Base-by-base conservation (phyloP, 2,797 vertebrate species). In the Parambassis ranga region DNA sequence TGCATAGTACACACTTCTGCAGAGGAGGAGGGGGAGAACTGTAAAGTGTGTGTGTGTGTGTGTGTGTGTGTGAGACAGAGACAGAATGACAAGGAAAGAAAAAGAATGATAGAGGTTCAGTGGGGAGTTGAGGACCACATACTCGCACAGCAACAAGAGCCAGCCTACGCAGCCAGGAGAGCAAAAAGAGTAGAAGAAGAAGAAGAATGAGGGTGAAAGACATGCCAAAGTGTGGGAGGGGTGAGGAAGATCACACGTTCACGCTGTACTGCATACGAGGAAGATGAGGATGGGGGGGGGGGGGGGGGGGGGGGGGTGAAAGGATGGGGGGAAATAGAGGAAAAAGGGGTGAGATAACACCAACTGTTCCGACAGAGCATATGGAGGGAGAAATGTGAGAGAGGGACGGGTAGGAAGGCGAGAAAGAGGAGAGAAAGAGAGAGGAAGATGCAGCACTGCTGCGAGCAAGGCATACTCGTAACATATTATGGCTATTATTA, bases 401-500 rank as follows among this genome's bases (percentile, higher is more conserved):
- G 60, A 20, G n/a, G 44, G 22, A 64, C 41, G 36, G 41, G 39
- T 32, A 18, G 30, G 18, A 38, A 67, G 61, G 69, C 3, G 42
- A 58, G 77, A 58, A 47, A 59, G 60, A 13, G 19, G 10, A 14
- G 36, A 19, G 22, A 27, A 9, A 20, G 13, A 14, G 39, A 16
- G 52, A 46, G 31, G 16, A 39, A 38, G 55, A 66, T 16, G 55
- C 22, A 20, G 64, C 75, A 51, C 74, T 52, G 75, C 80, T 82
- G 77, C 18, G 0, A 87, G 78, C 42, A 6, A 81, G 74, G 76
- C 76, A 53, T 59, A 72, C 75, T 67, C 80, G 82, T 75, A 83
- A 80, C 77, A 84, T 77, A 83, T 84, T 84, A 82, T 39, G 51
- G 71, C 79, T 89, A 87, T 85, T 85, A 85, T 86, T 87, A 87